Base-by-base conservation (phyloP, 2,113 vertebrate species). In the Gadus macrocephalus region DNA sequence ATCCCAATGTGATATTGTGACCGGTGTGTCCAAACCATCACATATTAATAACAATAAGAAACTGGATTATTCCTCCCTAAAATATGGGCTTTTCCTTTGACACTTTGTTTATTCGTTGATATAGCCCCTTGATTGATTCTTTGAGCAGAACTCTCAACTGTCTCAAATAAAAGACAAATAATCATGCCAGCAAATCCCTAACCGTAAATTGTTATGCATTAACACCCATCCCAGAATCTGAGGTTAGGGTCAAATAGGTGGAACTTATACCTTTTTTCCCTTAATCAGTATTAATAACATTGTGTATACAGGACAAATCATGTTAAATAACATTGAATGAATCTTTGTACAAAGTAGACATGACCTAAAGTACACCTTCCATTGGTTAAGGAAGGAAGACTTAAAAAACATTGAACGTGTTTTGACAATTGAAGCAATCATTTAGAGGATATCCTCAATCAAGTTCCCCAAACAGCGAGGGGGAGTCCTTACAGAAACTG, bases 371-470 rank as follows among this genome's bases (percentile, higher is more conserved):
- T 72, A 66, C 60, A 63, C 31, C 74, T 78, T 64, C 14, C 67
- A 64, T 28, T 68, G 73, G 78, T 74, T 76, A 76, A 73, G 67
- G 63, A 69, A 73, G 71, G 69, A 76, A 79, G 53, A 67, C 71
- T 66, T 76, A 67, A 76, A 53, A 78, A 82, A 83, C 80, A 79
- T 78, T 83, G 76, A 83, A 84, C 80, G 55, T 79, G 22, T 85
- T 85, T 87, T 75, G 78, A 77, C 83, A 86, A 73, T 77, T 76
- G 76, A 22, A 78, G 81, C 77, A 78, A 65, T 86, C 80, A 80
- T 85, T 85, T 16, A 62, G 79, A 87, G 87, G 84, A 87, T 87
- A 87, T 89, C 87, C 87, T 87, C 81, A 89, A 86, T 89, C 85
- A 83, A 74, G 79, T 79, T 38, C 19, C 64, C 68, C 69, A 76